These are phyloP conservation scores for Mactra quadrangularis DNA, from an alignment of 1,140 invertebrate species.

Conservation along the genomic window DNA sequence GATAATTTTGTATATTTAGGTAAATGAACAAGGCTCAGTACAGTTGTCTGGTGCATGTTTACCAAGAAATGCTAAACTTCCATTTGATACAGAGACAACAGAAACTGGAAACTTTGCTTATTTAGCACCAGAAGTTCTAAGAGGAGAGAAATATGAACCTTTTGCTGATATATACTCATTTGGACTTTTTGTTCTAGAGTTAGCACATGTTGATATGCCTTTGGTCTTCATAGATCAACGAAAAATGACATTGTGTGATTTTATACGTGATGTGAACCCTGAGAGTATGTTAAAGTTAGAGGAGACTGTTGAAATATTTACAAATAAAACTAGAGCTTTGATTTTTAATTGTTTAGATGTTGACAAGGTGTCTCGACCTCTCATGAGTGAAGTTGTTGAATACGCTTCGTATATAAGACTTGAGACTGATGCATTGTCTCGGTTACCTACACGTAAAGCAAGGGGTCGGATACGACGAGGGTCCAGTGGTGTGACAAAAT, in stretches of 20 bases:
- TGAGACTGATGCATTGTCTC: slow-evolving; percentile 23
- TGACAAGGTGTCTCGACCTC: slow-evolving; percentile 3
- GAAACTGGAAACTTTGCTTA: slow-evolving; percentile 63
- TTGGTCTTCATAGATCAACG: slow-evolving; percentile 53
- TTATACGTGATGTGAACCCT: slow-evolving; percentile 60
- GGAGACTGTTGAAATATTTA: slow-evolving; percentile 27
- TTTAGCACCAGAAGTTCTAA: slow-evolving; percentile 71
- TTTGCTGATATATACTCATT: slow-evolving; percentile 72
- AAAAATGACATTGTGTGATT: slow-evolving; percentile 59
- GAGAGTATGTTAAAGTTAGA: slow-evolving; percentile 61
- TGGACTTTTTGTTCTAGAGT: slow-evolving; percentile 69
- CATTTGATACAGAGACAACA: slow-evolving; percentile 30
- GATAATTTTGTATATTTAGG: too few species aligned
- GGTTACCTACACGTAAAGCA: slow-evolving; percentile 15
- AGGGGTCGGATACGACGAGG: background rate
- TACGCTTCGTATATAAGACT: slow-evolving; percentile 19
- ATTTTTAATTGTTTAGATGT: slow-evolving; percentile 37
- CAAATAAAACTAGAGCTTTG: slow-evolving; percentile 28
- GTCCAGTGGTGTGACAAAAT: background rate
- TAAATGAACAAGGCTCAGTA: slow-evolving; percentile 61
- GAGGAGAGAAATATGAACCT: slow-evolving; percentile 61
- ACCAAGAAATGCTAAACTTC: slow-evolving; percentile 64
- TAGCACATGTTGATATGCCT: slow-evolving; percentile 49
- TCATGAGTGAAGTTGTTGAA: slow-evolving; percentile 44
- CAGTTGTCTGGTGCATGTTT: slow-evolving; percentile 66